These are phyloP conservation scores for Drosophila sturtevanti DNA, from an alignment of 1,140 invertebrate species.

Conservation along the genomic window DNA sequence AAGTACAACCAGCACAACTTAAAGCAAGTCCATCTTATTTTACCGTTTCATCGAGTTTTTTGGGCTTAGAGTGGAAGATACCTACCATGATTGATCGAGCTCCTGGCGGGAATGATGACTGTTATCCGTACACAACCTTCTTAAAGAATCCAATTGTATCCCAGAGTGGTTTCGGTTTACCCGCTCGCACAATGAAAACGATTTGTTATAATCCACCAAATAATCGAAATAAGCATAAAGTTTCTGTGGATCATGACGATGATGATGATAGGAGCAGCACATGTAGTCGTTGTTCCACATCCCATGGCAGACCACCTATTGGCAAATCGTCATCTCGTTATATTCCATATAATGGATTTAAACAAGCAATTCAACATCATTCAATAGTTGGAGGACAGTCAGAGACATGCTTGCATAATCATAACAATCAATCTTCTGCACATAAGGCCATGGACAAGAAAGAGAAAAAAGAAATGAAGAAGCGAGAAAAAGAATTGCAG, in stretches of 20 bases:
- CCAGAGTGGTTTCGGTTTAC: neutral
- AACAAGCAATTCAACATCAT: neutral
- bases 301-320: neutral
- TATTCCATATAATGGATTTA: slow-evolving; percentile 18
- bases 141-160: slow-evolving; percentile 24
- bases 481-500: neutral
- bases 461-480: neutral
- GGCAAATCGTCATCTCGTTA: slow-evolving; percentile 20
- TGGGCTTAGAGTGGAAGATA: neutral
- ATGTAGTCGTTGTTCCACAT: no score
- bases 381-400: no score
- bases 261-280: no score
- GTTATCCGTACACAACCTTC: slow-evolving; percentile 14
- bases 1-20: neutral
- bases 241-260: no score
- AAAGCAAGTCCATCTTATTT: neutral
- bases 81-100: neutral
- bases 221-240: neutral
- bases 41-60: neutral
- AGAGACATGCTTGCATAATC: no score
- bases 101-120: neutral
- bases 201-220: neutral
- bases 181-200: neutral
- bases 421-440: no score
- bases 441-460: neutral